Evolutionary conservation across 37 sponge, comb jelly and placozoan genomes (phyloP).

Genomic region (Bolinopsis microptera): DNA sequence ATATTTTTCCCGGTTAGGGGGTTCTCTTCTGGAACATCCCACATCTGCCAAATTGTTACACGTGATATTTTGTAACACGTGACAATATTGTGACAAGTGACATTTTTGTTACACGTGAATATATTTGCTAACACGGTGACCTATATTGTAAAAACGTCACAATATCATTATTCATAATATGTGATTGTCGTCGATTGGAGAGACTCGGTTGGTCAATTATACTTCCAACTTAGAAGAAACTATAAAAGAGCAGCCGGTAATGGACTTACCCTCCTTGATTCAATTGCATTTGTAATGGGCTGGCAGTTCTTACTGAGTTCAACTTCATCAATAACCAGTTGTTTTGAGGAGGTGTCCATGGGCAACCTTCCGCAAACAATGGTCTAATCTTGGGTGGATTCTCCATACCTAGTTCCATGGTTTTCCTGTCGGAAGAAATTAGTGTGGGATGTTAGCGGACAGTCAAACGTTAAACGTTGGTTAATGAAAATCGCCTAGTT

Average conservation of each 20-base stretch:
- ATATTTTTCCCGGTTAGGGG: too few species aligned
- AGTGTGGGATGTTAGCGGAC: too few species aligned
- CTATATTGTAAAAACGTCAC: too few species aligned
- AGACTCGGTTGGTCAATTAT: too few species aligned
- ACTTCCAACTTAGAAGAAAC: too few species aligned
- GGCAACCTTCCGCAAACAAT: constrained; percentile 97
- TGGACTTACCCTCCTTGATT: constrained; percentile 90
- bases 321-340: constrained; percentile 78
- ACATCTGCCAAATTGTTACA: constrained; percentile 72
- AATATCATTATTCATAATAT: too few species aligned
- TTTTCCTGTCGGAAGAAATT: too few species aligned
- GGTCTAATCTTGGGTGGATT: constrained; percentile 88
- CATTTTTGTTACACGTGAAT: background rate
- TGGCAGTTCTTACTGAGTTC: constrained; percentile 85
- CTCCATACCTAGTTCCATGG: constrained; percentile 96
- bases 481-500: too few species aligned
- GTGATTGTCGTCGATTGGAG: too few species aligned
- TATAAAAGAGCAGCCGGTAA: too few species aligned
- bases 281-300: constrained; percentile 95
- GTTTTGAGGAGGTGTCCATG: constrained; percentile 95
- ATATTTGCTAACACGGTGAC: too few species aligned
- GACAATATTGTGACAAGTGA: background rate
- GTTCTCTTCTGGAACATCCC: constrained; percentile 86
- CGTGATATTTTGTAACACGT: background rate
- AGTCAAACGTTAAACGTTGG: too few species aligned